Evolutionary conservation across 2,888 invertebrate species (phyloP).

Genomic region (Aporophyla lueneburgensis): DNA sequence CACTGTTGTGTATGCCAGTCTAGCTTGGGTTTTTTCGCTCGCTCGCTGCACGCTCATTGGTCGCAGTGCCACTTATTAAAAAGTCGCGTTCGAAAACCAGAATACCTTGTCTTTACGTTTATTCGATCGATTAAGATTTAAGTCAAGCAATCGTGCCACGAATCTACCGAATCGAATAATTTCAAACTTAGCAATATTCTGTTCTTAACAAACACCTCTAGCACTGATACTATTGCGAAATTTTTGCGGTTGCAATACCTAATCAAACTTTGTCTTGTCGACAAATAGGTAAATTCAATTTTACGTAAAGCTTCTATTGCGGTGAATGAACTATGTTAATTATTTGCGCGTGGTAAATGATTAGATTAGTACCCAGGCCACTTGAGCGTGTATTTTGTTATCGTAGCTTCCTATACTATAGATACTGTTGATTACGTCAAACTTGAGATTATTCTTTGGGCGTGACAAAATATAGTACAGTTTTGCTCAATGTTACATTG

Average conservation of each 20-base stretch:
- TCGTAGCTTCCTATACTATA: slow-evolving; percentile 74
- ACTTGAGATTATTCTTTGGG: slow-evolving; percentile 55
- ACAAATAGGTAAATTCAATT: slow-evolving; percentile 68
- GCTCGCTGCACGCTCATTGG: slow-evolving; percentile 76
- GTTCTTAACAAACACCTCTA: slow-evolving; percentile 67
- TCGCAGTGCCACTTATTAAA: slow-evolving; percentile 76
- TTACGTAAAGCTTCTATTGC: slow-evolving; percentile 73
- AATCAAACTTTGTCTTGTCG: slow-evolving; percentile 65
- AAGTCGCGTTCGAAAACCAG: slow-evolving; percentile 80
- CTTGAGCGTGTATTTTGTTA: slow-evolving; percentile 77
- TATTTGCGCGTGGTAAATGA: slow-evolving; percentile 79
- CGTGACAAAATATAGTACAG: slow-evolving; percentile 55
- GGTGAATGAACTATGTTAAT: slow-evolving; percentile 85
- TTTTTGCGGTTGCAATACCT: slow-evolving; percentile 68
- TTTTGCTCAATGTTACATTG: slow-evolving; percentile 52
- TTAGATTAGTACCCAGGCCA: slow-evolving; percentile 80
- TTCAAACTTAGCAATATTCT: slow-evolving; percentile 74
- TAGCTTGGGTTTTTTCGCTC: slow-evolving; percentile 79
- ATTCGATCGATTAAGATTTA: slow-evolving; percentile 77
- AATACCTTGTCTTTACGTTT: slow-evolving; percentile 80
- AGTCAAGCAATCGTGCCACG: slow-evolving; percentile 74
- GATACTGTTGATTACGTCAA: slow-evolving; percentile 75
- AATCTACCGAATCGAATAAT: slow-evolving; percentile 62
- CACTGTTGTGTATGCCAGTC: slow-evolving; percentile 75
- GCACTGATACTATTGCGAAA: slow-evolving; percentile 73